Percentiles rank a stretch among this genome's conserved stretches.
Conservation (phyloP, 2,888 invertebrate genomes). For the Eurytoma californica region DNA sequence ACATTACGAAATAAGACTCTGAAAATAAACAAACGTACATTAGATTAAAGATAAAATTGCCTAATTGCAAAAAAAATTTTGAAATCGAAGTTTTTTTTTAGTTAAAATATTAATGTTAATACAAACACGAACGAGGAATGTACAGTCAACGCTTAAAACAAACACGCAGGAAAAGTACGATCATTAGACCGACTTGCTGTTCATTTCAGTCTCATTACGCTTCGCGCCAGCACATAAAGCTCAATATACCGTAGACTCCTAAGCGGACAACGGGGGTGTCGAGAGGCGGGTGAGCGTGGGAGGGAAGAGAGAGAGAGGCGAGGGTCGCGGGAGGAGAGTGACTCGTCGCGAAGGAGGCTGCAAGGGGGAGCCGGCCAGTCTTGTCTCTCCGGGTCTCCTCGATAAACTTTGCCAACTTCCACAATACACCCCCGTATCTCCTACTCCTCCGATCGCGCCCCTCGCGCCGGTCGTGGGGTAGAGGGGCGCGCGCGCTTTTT, state of each 20-base stretch:
- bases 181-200: neutral
- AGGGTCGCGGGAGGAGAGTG: neutral
- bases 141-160: too few relatives aligned
- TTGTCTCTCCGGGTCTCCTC: slow-evolving; percentile 65
- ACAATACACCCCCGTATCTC: slow-evolving; percentile 59
- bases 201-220: neutral
- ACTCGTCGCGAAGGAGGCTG: slow-evolving; percentile 11
- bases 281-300: neutral
- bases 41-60: too few relatives aligned
- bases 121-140: too few relatives aligned
- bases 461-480: neutral
- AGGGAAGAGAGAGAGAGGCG: neutral
- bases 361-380: slow-evolving; percentile 56
- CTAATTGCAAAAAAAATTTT: too few relatives aligned
- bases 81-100: too few relatives aligned
- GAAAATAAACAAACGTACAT: too few relatives aligned
- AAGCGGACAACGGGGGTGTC: neutral
- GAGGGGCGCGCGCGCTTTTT: slow-evolving; percentile 16
- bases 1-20: too few relatives aligned
- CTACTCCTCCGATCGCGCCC: slow-evolving; percentile 28
- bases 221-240: neutral
- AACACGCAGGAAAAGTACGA: too few relatives aligned
- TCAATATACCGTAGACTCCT: too few relatives aligned
- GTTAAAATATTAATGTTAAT: too few relatives aligned
- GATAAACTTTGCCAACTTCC: slow-evolving; percentile 72